Evolutionary conservation across 2,113 vertebrate species (phyloP), one percentile per base, ranked within the genome.

Genomic region (Paracanthobrama guichenoti): DNA sequence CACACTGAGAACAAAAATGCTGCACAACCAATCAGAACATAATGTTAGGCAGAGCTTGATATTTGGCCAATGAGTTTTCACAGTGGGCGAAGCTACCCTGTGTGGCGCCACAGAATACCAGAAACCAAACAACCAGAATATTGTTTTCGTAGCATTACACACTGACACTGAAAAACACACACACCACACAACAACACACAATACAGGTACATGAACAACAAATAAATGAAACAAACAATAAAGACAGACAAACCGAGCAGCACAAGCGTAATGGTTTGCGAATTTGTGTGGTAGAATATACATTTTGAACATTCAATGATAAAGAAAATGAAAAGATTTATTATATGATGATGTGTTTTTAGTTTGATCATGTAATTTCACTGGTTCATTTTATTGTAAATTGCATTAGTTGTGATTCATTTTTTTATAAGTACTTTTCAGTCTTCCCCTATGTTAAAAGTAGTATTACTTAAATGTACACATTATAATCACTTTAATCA

Each of bases 31-130:
- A 13, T 72, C 22, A 44, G 39, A 71, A 44, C 67, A 72, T 42
- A 22, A n/a, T 71, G 20, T 71, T 72, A 71, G 42, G 39, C 2
- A 24, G 69, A 46, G 22, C 67, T 6, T 22, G 11, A 24, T 72
- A 46, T 24, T 7, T 66, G 26, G 69, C 69, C 42, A 72, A 46
- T 72, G 69, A 72, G 39, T 24, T 72, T 72, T 46, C 42, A 72
- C 39, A 72, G 22, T 46, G 69, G 42, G 22, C 12, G 12, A 20
- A 22, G 39, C 39, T 72, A 72, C 67, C 10, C 10, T 44, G 22
- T 20, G 6, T 44, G 42, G 11, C 22, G 31, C 16, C 10, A 22
- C 73, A 75, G 8, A 53, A 75, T 75, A 35, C 35, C 3, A 6
- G 16, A 53, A 53, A 75, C 24, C 18, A 72, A 72, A 71, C 7